These are phyloP conservation scores for Pomacea canaliculata DNA, from an alignment of 2,888 invertebrate species.

Conservation along the genomic window DNA sequence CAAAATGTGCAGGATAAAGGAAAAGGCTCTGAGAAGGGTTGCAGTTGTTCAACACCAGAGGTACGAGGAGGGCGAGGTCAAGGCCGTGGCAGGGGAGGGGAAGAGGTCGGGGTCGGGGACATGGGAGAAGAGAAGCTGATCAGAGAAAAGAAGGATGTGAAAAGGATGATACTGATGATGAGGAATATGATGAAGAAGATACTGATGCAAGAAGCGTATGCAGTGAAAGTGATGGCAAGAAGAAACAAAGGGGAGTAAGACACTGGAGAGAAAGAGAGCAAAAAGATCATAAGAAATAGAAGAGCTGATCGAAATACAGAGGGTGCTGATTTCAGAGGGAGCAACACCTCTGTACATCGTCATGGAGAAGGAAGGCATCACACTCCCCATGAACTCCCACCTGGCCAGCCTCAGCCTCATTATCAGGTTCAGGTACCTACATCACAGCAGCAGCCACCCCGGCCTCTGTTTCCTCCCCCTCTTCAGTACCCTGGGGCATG, in stretches of 20 bases:
- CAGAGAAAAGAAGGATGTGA: background rate
- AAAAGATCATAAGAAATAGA: background rate
- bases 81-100: background rate
- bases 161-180: background rate
- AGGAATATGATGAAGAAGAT: background rate
- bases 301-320: background rate
- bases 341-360: background rate
- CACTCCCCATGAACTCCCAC: background rate
- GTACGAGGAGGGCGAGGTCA: too few species aligned
- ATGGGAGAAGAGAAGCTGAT: background rate
- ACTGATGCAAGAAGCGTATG: background rate
- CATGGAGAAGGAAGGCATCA: background rate
- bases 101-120: background rate
- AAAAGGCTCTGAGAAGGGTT: too few species aligned
- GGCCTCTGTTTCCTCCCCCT: background rate
- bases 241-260: slow-evolving; percentile 2
- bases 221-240: background rate
- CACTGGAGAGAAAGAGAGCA: background rate
- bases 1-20: too few species aligned
- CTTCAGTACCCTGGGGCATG: too few species aligned
- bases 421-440: background rate
- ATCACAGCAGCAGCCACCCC: background rate
- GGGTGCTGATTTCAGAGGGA: too few species aligned
- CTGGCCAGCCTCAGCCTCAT: background rate
- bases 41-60: too few species aligned